A percentile compares a stretch with the other conserved stretches of the same genome.
These are phyloP conservation scores for Zhuqinia jingwanae DNA, from an alignment of 2,888 invertebrate species.

Conservation along the genomic window DNA sequence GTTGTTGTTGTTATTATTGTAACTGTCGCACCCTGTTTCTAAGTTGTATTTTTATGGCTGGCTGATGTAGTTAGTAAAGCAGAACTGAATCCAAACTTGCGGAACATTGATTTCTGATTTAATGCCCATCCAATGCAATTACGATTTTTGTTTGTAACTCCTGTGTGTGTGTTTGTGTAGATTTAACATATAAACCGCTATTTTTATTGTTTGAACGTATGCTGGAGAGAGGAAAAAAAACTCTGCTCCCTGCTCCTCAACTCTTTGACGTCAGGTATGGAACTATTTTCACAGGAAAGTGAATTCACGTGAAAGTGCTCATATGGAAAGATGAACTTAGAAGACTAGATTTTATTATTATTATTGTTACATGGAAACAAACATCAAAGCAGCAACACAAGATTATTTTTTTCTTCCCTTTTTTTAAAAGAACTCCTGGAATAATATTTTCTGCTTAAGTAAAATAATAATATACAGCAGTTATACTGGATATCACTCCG, in stretches of 20 bases:
- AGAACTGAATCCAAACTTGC: conserved; percentile 27
- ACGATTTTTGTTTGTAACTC: not conserved
- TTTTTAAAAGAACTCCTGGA: too few relatives aligned
- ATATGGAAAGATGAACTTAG: conserved; percentile 25
- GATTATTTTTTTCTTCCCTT: too few relatives aligned
- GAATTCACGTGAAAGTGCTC: conserved; percentile 42
- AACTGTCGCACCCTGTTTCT: too few relatives aligned
- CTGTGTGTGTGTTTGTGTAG: not conserved
- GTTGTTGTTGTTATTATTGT: conserved; percentile 10
- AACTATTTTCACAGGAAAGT: conserved; percentile 38
- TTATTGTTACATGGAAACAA: too few relatives aligned
- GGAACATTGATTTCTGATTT: conserved; percentile 56
- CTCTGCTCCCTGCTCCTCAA: too few relatives aligned
- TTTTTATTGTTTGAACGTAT: not conserved
- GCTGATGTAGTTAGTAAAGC: not conserved
- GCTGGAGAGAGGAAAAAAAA: too few relatives aligned
- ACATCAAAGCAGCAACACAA: too few relatives aligned
- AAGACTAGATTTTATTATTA: too few relatives aligned
- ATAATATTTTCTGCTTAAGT: too few relatives aligned
- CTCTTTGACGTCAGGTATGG: too few relatives aligned
- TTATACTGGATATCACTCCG: too few relatives aligned
- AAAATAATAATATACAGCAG: too few relatives aligned
- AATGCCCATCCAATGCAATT: conserved; percentile 51
- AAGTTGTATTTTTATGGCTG: conserved; percentile 19
- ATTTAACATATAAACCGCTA: not conserved